These are phyloP conservation scores for Agonopterix arenella DNA, from an alignment of 2,888 invertebrate genomes.

Conservation along the genomic window DNA sequence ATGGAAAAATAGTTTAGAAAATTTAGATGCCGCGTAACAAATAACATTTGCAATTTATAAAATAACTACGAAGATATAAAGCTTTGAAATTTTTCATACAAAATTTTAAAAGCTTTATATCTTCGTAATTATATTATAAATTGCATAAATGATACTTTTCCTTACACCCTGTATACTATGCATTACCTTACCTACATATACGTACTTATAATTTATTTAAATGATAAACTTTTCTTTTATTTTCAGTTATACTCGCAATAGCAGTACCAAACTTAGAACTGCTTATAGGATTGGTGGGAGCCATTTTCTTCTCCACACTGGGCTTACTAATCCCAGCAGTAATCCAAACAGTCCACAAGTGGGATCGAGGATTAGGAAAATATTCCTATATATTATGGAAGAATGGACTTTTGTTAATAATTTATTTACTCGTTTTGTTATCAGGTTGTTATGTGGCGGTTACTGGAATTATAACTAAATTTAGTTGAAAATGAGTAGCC, in stretches of 20 bases:
- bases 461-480: conserved; percentile 27
- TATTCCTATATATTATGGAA: conserved; percentile 81
- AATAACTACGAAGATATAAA: too few species aligned
- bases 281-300: conserved; percentile 92
- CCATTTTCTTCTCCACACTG: conserved; percentile 83
- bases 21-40: too few species aligned
- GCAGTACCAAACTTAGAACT: conserved; percentile 89
- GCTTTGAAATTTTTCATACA: too few species aligned
- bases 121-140: too few species aligned
- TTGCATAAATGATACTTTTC: too few species aligned
- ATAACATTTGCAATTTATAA: too few species aligned
- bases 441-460: conserved; percentile 54
- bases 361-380: conserved; percentile 80
- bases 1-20: too few species aligned
- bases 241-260: conserved; percentile 83
- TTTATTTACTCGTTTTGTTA: conserved; percentile 47
- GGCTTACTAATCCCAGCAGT: conserved; percentile 86
- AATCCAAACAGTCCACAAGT: conserved; percentile 83
- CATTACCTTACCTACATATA: too few species aligned
- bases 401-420: conserved; percentile 63
- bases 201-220: too few species aligned
- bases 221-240: too few species aligned
- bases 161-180: too few species aligned
- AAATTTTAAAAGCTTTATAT: too few species aligned
- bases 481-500: neutral